Percentiles rank a stretch among this genome's conserved stretches.
Conservation (phyloP, 2,113 vertebrate species). For the Bubo scandiacus region DNA sequence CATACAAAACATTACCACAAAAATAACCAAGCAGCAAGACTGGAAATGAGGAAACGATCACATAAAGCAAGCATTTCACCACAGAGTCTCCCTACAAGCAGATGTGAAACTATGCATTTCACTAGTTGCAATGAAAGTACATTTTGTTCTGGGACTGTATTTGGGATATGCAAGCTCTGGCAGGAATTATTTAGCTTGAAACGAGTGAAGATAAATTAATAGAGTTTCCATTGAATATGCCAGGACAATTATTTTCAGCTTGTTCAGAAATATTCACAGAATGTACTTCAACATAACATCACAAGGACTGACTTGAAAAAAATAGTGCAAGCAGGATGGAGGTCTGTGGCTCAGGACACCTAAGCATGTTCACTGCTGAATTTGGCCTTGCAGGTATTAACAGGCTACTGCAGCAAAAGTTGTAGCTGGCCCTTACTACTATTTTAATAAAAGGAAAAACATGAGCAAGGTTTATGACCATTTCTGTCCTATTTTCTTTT, state of each 20-base stretch:
- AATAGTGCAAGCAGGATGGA: not conserved
- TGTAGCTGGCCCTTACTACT: not conserved
- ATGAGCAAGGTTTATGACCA: not conserved
- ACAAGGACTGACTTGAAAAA: not conserved
- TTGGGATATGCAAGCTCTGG: conserved; percentile 4
- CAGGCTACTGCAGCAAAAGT: not conserved
- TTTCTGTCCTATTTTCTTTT: not conserved
- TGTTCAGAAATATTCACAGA: conserved; percentile 17
- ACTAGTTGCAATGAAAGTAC: conserved; percentile 28
- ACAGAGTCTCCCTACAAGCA: not conserved
- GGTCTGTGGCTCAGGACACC: not conserved
- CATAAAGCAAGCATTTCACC: not conserved
- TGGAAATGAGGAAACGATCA: conserved; percentile 10
- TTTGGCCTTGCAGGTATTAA: not conserved
- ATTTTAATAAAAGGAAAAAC: not conserved
- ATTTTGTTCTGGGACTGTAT: conserved; percentile 28
- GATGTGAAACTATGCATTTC: conserved; percentile 34
- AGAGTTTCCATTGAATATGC: conserved; percentile 34
- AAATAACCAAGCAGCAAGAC: not conserved
- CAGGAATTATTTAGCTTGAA: conserved; percentile 31
- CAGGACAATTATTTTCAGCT: conserved; percentile 42
- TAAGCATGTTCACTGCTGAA: not conserved
- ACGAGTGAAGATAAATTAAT: conserved; percentile 35
- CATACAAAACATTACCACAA: not conserved
- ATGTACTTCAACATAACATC: not conserved